phyloP scores from a whole-genome alignment of 2,113 vertebrate genomes.

The Phaethon lepturus region DNA sequence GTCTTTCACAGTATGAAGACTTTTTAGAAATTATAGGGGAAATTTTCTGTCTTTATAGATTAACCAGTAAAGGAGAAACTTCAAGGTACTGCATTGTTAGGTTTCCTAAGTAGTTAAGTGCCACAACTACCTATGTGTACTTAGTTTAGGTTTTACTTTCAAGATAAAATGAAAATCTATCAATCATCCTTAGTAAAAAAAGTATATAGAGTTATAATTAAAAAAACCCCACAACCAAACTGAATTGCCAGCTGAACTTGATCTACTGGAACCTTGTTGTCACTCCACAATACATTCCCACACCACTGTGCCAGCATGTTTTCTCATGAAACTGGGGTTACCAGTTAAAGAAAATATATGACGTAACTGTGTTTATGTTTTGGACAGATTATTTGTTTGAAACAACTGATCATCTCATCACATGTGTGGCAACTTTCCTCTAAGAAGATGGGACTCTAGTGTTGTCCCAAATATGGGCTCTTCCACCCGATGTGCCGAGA shows the following conservation, averaged over 20 bases:
- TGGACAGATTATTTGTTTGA: background rate
- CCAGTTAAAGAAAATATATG: background rate
- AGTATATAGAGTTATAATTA: background rate
- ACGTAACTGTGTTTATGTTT: background rate
- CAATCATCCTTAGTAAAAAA: background rate
- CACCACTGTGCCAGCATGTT: background rate
- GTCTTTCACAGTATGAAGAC: background rate
- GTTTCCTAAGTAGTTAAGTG: background rate
- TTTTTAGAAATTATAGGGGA: background rate
- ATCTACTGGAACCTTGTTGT: background rate
- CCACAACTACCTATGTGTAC: no score
- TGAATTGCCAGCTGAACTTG: background rate
- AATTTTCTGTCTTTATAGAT: background rate
- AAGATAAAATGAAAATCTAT: background rate
- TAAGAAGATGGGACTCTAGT: background rate
- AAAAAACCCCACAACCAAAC: background rate
- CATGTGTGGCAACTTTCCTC: background rate
- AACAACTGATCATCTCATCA: background rate
- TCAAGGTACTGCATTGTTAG: background rate
- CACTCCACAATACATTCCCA: background rate
- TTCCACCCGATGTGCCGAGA: no score
- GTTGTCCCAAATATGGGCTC: no score
- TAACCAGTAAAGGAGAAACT: background rate
- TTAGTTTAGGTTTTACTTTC: background rate
- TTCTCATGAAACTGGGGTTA: background rate